Percentiles rank a stretch among this genome's conserved stretches.
These are phyloP conservation scores for Seriola rivoliana DNA, from an alignment of 2,113 vertebrate genomes.

Conservation along the genomic window DNA sequence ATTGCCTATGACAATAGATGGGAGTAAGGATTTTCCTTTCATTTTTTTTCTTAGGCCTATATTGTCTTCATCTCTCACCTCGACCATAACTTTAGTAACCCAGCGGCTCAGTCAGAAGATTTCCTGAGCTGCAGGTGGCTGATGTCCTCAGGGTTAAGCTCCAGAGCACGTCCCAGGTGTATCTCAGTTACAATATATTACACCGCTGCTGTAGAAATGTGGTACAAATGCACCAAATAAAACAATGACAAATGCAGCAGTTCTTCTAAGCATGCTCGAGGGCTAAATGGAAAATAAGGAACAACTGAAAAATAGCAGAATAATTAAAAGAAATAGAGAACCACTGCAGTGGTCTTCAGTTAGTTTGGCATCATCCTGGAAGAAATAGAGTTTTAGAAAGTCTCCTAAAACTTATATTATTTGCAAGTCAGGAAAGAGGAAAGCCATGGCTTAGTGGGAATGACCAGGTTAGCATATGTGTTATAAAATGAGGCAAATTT, in stretches of 20 bases:
- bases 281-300: slow-evolving; percentile 29
- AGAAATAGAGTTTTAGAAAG: slow-evolving; percentile 25
- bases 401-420: slow-evolving; percentile 17
- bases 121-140: slow-evolving; percentile 19
- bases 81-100: slow-evolving; percentile 26
- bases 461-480: slow-evolving; percentile 27
- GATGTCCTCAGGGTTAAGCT: slow-evolving; percentile 19
- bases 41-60: slow-evolving; percentile 7
- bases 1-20: slow-evolving; percentile 50
- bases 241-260: slow-evolving; percentile 3
- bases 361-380: slow-evolving; percentile 15
- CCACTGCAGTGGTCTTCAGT: slow-evolving; percentile 28
- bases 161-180: slow-evolving; percentile 4
- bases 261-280: slow-evolving; percentile 3
- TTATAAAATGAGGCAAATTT: slow-evolving; percentile 6
- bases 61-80: slow-evolving; percentile 43
- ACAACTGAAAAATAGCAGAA: slow-evolving; percentile 13
- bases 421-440: neutral
- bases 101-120: slow-evolving; percentile 25
- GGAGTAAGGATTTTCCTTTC: slow-evolving; percentile 28
- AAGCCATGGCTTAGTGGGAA: slow-evolving; percentile 16
- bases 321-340: slow-evolving; percentile 36
- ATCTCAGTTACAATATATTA: neutral
- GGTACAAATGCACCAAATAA: neutral
- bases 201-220: neutral